These are phyloP conservation scores for Calosoma granatense DNA, from an alignment of 1,140 invertebrate genomes.

Conservation along the genomic window DNA sequence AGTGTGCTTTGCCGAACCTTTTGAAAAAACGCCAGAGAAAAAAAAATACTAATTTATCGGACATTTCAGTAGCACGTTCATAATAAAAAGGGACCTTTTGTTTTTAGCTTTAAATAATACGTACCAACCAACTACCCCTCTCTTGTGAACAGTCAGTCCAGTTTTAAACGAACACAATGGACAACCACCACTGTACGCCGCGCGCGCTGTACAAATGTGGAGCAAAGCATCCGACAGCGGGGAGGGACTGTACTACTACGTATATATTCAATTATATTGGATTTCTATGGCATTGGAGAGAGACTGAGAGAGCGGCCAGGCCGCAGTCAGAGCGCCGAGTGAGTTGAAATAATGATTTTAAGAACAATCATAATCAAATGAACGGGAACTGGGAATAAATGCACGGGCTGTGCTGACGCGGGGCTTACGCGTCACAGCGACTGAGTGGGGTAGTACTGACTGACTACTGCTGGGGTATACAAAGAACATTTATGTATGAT, in stretches of 20 bases:
- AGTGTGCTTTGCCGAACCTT: too few species aligned
- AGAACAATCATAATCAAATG: slow-evolving; percentile 3
- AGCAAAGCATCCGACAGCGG: neutral
- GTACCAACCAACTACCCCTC: neutral
- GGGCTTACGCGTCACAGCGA: too few species aligned
- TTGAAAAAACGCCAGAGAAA: neutral
- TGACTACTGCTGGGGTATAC: too few species aligned
- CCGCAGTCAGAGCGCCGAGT: too few species aligned
- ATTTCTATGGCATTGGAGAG: neutral
- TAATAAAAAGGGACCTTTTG: slow-evolving; percentile 6
- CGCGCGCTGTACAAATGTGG: too few species aligned
- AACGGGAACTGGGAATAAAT: neutral
- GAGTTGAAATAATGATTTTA: neutral
- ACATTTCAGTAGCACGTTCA: neutral
- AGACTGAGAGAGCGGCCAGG: too few species aligned
- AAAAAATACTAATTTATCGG: slow-evolving; percentile 9
- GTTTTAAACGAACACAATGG: neutral
- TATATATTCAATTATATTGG: slow-evolving; percentile 2
- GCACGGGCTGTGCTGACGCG: too few species aligned
- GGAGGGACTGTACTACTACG: neutral
- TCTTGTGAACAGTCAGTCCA: neutral
- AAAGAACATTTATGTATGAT: too few species aligned
- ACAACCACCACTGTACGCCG: too few species aligned
- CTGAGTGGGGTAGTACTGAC: too few species aligned
- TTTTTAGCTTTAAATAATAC: slow-evolving; percentile 9